Evolutionary conservation across 2,888 invertebrate species (phyloP), one percentile per base, ranked within the genome.

Genomic region (Papilio protenor): DNA sequence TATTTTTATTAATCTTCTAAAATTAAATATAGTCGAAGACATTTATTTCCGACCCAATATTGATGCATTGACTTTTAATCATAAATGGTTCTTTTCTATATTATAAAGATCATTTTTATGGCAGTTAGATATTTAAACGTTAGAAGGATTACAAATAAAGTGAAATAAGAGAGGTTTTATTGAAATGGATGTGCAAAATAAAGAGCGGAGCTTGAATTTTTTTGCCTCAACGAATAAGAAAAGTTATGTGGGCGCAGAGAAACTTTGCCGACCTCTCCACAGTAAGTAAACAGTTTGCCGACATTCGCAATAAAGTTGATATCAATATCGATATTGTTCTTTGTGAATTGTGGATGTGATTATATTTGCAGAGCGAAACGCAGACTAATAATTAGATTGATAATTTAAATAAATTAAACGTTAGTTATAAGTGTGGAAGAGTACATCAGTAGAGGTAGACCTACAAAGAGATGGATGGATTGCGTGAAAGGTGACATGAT

Each of bases 191-290:
- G 81, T 81, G 82, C 81, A 82, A 83, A 84, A 84, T 81, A 83
- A 83, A 83, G 83, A 82, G 84, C 74, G 79, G 81, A 81, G 82
- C 82, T 83, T 75, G 80, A 81, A 73, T 83, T 82, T 86, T 87
- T 85, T 85, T 84, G 83, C 84, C 82, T 81, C 83, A 84, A 82
- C 84, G 85, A 87, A 86, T 85, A 85, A 84, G 86, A 87, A 87
- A 86, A 85, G 85, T 82, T 82, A 82, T 81, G 81, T 82, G 81
- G 81, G 82, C 80, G 80, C 75, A 74, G 77, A 76, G 79, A 85
- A 87, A 85, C 82, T 85, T 84, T 79, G 45, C 73, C 79, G 80
- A 81, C 82, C 81, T 82, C 82, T 85, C 83, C 82, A 82, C 80
- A 79, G 80, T 80, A 80, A 80, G 83, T 80, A 82, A 82, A 83